Evolutionary conservation across 2,797 vertebrate species (phyloP).

Genomic region (Notamacropus eugenii): DNA sequence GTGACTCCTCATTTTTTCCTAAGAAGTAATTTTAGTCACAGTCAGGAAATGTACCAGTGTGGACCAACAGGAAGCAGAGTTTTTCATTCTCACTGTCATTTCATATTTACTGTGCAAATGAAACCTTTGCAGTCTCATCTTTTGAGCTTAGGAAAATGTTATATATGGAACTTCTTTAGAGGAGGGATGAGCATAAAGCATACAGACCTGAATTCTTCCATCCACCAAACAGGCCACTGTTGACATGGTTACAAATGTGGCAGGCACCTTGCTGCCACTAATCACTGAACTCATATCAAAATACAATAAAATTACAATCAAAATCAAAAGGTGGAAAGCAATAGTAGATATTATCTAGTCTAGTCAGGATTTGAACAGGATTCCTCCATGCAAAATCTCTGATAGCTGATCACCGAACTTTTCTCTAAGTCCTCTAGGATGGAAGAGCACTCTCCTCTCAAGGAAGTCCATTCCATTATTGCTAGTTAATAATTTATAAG

Average conservation of each 20-base stretch:
- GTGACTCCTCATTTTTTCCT: background rate
- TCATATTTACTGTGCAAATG: background rate
- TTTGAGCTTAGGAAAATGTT: background rate
- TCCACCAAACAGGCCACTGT: background rate
- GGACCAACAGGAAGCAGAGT: rapidly evolving
- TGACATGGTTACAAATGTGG: background rate
- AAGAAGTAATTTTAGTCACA: background rate
- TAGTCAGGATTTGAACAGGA: background rate
- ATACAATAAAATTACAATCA: background rate
- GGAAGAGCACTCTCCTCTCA: background rate
- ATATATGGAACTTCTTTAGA: background rate
- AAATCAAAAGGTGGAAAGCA: background rate
- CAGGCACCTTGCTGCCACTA: background rate
- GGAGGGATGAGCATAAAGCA: background rate
- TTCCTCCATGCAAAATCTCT: background rate
- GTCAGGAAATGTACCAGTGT: background rate
- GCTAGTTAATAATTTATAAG: background rate
- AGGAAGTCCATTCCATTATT: background rate
- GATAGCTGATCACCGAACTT: background rate
- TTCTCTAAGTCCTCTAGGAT: background rate
- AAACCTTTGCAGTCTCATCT: background rate
- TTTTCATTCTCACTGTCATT: background rate
- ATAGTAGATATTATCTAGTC: background rate
- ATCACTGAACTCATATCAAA: background rate
- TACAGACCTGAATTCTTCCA: background rate